These are phyloP conservation scores for Theonella swinhoei DNA, from an alignment of 37 sponge, comb jelly and placozoan genomes.

Conservation along the genomic window DNA sequence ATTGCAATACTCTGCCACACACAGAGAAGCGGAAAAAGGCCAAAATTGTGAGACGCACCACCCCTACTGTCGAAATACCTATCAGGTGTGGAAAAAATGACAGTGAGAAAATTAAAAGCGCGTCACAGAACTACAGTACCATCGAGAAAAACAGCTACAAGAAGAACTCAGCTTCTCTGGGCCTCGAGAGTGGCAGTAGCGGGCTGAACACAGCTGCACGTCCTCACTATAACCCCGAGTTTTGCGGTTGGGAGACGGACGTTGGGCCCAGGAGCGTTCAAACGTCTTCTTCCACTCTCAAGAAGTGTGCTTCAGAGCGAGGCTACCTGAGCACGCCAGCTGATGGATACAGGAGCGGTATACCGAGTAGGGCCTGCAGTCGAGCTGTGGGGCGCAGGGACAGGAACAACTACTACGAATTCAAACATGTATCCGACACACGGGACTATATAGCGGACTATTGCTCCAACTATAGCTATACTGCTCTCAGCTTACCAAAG, in stretches of 20 bases:
- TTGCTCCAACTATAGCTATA: not conserved
- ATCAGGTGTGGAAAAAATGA: not conserved
- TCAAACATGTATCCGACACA: constrained; percentile 16
- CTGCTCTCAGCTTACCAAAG: not conserved
- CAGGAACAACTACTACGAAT: constrained; percentile 2
- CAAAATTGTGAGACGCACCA: constrained; percentile 25
- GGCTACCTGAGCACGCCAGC: constrained; percentile 1
- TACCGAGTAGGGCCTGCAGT: constrained; percentile 11
- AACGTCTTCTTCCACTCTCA: too few species aligned
- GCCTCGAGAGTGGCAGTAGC: not conserved
- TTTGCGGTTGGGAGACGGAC: constrained; percentile 36
- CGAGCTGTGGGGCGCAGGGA: not conserved
- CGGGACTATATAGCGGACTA: constrained; percentile 29
- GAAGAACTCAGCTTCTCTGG: not conserved
- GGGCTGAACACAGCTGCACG: not conserved
- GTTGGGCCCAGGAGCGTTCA: too few species aligned
- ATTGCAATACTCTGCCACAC: not conserved
- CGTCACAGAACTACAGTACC: not conserved
- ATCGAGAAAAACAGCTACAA: not conserved
- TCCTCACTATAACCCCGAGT: not conserved
- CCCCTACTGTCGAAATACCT: constrained; percentile 35
- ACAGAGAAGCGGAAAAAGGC: constrained; percentile 3
- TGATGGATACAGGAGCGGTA: not conserved
- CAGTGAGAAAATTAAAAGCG: not conserved
- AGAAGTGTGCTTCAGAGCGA: not conserved